These are phyloP conservation scores for Lottia gigantea DNA, from an alignment of 2,888 invertebrate species.

Conservation along the genomic window DNA sequence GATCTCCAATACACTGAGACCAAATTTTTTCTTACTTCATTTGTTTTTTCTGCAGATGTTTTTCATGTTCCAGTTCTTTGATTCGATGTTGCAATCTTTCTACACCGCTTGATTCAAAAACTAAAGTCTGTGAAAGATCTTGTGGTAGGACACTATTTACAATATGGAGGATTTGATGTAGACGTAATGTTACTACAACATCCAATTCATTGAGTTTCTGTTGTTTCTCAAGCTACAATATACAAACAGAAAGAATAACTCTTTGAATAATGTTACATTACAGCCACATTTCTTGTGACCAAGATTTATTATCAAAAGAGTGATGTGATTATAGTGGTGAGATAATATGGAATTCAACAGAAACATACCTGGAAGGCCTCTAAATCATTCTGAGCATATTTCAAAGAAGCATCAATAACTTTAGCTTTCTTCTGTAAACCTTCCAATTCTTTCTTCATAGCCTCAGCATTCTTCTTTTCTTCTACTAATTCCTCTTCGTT, in stretches of 20 bases:
- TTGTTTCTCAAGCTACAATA: conserved; percentile 72
- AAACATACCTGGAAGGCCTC: conserved; percentile 67
- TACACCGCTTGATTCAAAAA: conserved; percentile 64
- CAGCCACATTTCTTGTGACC: too few relatives aligned
- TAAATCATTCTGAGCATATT: conserved; percentile 64
- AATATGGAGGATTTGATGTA: conserved; percentile 67
- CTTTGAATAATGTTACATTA: too few relatives aligned
- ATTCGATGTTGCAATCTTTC: conserved; percentile 62
- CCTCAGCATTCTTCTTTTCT: conserved; percentile 65
- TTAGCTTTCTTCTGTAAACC: conserved; percentile 64
- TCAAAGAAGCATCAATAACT: conserved; percentile 62
- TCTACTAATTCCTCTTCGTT: conserved; percentile 65
- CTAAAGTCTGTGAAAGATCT: conserved; percentile 61
- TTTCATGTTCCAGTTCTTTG: conserved; percentile 67
- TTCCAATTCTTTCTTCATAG: conserved; percentile 65
- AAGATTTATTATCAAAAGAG: background rate
- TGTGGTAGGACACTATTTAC: conserved; percentile 60
- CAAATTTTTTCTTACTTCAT: conserved; percentile 53
- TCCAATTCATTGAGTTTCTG: conserved; percentile 81
- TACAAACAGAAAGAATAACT: too few relatives aligned
- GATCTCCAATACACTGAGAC: conserved; percentile 12
- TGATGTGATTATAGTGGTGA: background rate
- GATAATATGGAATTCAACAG: background rate
- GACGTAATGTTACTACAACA: conserved; percentile 63
- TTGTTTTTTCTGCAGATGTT: conserved; percentile 63